Conservation (phyloP, 2,113 vertebrate species). For the Cryptomyrus ogoouensis region DNA sequence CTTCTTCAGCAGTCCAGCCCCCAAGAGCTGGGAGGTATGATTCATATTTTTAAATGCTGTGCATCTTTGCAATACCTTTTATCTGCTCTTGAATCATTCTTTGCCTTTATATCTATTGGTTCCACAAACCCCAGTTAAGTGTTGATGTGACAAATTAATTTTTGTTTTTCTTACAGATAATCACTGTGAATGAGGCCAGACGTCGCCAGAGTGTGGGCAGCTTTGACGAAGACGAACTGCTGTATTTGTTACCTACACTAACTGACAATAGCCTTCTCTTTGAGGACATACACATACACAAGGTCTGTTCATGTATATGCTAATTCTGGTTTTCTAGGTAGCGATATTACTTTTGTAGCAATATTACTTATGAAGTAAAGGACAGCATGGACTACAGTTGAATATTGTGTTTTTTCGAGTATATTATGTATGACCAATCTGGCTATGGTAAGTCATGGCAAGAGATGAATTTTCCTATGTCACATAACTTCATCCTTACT, state of each 20-base stretch:
- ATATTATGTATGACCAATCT: background rate
- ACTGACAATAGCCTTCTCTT: conserved; percentile 76
- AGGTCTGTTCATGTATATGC: conserved; percentile 59
- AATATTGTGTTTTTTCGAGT: background rate
- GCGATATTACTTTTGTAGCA: background rate
- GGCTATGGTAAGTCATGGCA: background rate
- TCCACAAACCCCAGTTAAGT: background rate
- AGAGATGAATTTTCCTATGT: background rate
- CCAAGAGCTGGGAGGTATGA: conserved; percentile 95
- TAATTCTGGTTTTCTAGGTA: background rate
- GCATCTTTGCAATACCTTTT: background rate
- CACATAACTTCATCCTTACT: background rate
- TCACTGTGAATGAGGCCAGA: conserved; percentile 91
- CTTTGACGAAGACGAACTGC: conserved; percentile 64
- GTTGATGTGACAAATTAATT: background rate
- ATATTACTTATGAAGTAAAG: background rate
- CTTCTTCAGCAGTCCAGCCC: conserved; percentile 91
- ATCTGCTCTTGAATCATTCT: background rate
- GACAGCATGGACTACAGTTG: background rate
- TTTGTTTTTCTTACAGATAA: conserved; percentile 69
- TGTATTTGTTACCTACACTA: conserved; percentile 69
- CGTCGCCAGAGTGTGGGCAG: conserved; percentile 84
- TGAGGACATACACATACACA: conserved; percentile 85
- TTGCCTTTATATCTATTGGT: background rate
- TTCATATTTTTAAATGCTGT: background rate